A percentile compares a stretch with the other conserved stretches of the same genome.
Evolutionary conservation across 2,888 invertebrate species (phyloP).

Genomic region (Cantharis nigra): DNA sequence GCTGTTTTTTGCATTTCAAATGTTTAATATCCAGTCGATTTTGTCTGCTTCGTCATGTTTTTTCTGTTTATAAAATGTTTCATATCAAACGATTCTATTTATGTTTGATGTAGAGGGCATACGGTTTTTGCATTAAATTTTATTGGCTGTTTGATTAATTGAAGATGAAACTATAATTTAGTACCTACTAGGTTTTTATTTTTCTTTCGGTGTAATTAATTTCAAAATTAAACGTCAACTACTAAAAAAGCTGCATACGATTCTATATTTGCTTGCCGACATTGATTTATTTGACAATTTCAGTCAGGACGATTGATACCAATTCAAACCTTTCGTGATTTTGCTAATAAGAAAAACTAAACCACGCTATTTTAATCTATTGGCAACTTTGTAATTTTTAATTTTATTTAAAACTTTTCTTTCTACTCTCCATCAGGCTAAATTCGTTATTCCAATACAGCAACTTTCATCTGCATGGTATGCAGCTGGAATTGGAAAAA

Average conservation of each 20-base stretch:
- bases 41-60: slow-evolving; percentile 5
- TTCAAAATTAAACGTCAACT: background rate
- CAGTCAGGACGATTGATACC: background rate
- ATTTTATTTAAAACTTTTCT: too few relatives aligned
- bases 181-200: background rate
- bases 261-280: background rate
- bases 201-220: background rate
- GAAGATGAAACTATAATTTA: background rate
- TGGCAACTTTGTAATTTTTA: background rate
- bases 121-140: background rate
- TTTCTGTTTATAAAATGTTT: slow-evolving; percentile 3
- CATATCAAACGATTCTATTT: background rate
- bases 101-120: background rate
- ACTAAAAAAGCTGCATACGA: background rate
- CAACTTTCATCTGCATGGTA: too few relatives aligned
- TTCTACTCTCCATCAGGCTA: too few relatives aligned
- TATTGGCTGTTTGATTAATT: background rate
- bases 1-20: slow-evolving; percentile 13
- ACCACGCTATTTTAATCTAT: background rate
- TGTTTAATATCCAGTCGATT: slow-evolving; percentile 2
- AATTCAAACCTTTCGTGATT: background rate
- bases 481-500: too few relatives aligned
- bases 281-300: background rate
- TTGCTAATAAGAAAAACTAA: background rate
- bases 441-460: too few relatives aligned